Evolutionary conservation across 2,113 vertebrate species (phyloP), one percentile per base, ranked within the genome.

Genomic region (Dasypus novemcinctus): DNA sequence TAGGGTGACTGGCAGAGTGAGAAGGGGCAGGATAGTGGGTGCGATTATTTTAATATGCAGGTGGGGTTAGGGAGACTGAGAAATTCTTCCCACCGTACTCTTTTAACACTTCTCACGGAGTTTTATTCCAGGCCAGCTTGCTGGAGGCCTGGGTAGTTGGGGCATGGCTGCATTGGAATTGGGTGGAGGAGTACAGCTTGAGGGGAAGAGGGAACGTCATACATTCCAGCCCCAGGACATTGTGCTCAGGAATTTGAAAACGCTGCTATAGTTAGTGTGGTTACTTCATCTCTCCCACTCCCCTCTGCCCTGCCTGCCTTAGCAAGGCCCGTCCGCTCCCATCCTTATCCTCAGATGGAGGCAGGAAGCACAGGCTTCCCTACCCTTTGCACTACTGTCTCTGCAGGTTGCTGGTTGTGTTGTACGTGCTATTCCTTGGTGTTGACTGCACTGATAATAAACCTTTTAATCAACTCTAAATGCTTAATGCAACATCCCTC

Each of bases 191-290:
- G 17, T 80, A 18, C 27, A 96, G n/a, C 52, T 75, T 79, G 86
- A 95, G 93, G 66, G 69, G 18, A 49, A 8, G 76, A 59, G 71
- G 46, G 78, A 59, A 57, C 29, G 93, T n/a, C 83, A 20, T 17
- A 1, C 64, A 49, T 88, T 83, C 80, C 68, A 92, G 87, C 94
- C 85, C 74, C 8, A 36, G 91, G 86, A 85, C 95, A 61, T 41
- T 64, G 91, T 96, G 97, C 97, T 98, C 97, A 97, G 98, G 97
- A 97, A 97, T 93, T 89, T 90, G 86, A 90, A 95, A 92, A 93
- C 41, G 96, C 95, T 95, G 95, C 89, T 97, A 68, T 71, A n/a
- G 78, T 61, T 63, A 20, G 29, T 69, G 25, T 38, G 91, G 81
- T 92, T 71, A 76, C 27, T 95, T 71, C 59, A 91, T 91, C 92